Evolutionary conservation across 1,140 invertebrate species (phyloP), one percentile per base, ranked within the genome.

Genomic region (Bemisia tabaci): DNA sequence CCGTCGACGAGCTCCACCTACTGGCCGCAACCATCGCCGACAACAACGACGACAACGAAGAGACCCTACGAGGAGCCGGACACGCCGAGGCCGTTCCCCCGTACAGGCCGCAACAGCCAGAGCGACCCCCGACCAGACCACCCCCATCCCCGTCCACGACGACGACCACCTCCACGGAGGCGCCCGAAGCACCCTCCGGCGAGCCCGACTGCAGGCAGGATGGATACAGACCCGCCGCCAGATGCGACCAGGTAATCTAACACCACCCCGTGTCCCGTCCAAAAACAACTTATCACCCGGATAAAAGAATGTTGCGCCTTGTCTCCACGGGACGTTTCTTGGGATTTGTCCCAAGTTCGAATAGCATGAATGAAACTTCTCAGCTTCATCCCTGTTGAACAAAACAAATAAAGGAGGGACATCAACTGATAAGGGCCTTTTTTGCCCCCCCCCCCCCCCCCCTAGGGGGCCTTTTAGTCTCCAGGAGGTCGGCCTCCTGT

Each of bases 181-280:
- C 65, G 26, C 60, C 65, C 22, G 26, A n/a, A 25, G 9, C 65
- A 26, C 25, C 33, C n/a, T 12, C 60, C 58, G 60, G 23, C 22
- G 26, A 48, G 58, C 58, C 73, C 74, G 25, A 75, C 79, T 63
- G 77, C 83, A 22, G 81, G 82, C 70, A 85, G 64, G 78, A 82
- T 59, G 86, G 88, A 71, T 89, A 83, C 73, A 76, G 87, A 68
- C 80, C 87, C 5, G 83, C 87, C 74, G 80, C 83, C 71, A 81
- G 87, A 65, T 87, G 87, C 69, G 68, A 75, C 69, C 80, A 83
- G 77, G 84, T 85, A 79, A 73, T 70, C 72, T 61, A 61, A 21
- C 22, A 61, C 11, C 22, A 61, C 9, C n/a, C n/a, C n/a, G n/a
- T n/a, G n/a, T n/a, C n/a, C n/a, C n/a, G n/a, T n/a, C n/a, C 12